These are phyloP conservation scores for Luperina nickerlii DNA, from an alignment of 2,888 invertebrate species.

Conservation along the genomic window DNA sequence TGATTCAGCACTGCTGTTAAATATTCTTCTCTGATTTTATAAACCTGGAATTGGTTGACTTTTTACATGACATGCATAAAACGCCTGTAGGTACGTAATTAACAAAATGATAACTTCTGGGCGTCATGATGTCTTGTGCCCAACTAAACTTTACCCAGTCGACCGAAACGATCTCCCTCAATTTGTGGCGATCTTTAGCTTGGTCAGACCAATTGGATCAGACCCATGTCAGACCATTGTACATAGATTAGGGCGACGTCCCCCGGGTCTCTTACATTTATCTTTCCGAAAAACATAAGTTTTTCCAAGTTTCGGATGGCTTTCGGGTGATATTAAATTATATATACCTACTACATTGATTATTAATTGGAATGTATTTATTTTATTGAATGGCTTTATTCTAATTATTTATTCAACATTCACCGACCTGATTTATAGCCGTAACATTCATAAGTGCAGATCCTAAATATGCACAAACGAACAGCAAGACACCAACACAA, in stretches of 20 bases:
- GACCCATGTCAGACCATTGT: no score
- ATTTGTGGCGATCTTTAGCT: not conserved
- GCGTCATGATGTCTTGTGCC: not conserved
- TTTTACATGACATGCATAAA: not conserved
- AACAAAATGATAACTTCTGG: not conserved
- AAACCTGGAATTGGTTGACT: conserved; percentile 83
- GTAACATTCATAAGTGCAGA: conserved; percentile 92
- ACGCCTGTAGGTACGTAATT: not conserved
- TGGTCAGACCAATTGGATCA: no score
- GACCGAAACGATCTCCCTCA: not conserved
- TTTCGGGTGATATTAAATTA: no score
- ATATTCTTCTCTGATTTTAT: conserved; percentile 91
- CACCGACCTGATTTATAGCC: conserved; percentile 92
- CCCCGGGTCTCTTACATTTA: not conserved
- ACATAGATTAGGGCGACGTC: not conserved
- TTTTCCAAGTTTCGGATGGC: not conserved
- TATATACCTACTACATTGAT: not conserved
- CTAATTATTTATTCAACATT: not conserved
- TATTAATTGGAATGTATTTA: not conserved
- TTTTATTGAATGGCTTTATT: not conserved
- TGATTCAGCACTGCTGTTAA: conserved; percentile 92
- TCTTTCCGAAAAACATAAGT: not conserved
- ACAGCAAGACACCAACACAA: conserved; percentile 90
- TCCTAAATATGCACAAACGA: conserved; percentile 91
- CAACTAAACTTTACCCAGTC: not conserved